A percentile compares a stretch with the other conserved stretches of the same genome.
These are phyloP conservation scores for Chaetophractus vellerosus DNA, from an alignment of 2,797 vertebrate genomes.

Conservation along the genomic window DNA sequence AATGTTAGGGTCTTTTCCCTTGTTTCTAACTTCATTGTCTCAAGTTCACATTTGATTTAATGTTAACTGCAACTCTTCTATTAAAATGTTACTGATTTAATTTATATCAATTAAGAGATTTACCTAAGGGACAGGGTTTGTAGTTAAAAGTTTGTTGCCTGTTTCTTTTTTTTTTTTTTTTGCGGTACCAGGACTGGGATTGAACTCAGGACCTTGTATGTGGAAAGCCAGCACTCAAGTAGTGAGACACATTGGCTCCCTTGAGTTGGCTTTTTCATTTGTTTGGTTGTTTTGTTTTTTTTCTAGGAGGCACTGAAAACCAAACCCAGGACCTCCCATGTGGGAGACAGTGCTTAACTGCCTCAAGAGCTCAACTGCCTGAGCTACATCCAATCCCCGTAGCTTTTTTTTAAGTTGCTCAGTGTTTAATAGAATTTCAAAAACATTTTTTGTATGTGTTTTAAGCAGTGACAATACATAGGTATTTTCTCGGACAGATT, in stretches of 20 bases:
- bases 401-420: background rate
- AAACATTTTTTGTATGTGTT: slow-evolving; percentile 28
- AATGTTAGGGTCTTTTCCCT: background rate
- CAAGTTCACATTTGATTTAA: background rate
- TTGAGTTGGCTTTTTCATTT: too few relatives aligned
- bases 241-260: too few relatives aligned
- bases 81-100: slow-evolving; percentile 4
- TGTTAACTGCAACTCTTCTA: slow-evolving; percentile 13
- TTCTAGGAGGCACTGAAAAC: too few relatives aligned
- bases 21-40: background rate
- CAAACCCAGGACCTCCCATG: too few relatives aligned
- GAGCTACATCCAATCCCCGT: too few relatives aligned
- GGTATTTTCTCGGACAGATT: slow-evolving; percentile 25
- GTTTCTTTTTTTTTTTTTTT: too few relatives aligned
- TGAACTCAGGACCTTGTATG: too few relatives aligned
- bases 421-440: background rate
- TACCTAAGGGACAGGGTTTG: background rate
- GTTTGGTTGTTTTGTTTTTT: too few relatives aligned
- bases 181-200: too few relatives aligned
- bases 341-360: too few relatives aligned
- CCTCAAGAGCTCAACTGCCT: too few relatives aligned
- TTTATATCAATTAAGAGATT: slow-evolving; percentile 1
- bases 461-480: slow-evolving; percentile 9
- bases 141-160: background rate
- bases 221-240: too few relatives aligned